Conservation (phyloP, 2,888 invertebrate species). For the Meiosimyza decipiens region DNA sequence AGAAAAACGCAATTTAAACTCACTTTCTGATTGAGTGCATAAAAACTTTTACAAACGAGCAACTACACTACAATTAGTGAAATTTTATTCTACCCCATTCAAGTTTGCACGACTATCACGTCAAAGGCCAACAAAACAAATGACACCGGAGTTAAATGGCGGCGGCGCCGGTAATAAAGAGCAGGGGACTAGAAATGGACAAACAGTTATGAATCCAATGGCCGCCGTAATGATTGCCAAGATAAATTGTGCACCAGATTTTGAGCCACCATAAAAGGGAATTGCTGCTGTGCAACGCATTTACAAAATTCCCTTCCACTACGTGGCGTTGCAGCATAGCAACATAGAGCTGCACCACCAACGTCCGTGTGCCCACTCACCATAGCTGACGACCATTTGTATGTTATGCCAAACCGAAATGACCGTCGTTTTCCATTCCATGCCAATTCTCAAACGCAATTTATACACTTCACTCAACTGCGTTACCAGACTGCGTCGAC, state of each 20-base stretch:
- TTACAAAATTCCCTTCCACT: slow-evolving; percentile 4
- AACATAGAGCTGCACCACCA: not conserved
- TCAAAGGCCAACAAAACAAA: slow-evolving; percentile 34
- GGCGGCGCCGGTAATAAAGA: slow-evolving; percentile 22
- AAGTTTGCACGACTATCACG: not conserved
- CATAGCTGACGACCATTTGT: not conserved
- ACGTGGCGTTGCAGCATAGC: not conserved
- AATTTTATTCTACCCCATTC: not conserved
- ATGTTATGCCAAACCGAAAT: not conserved
- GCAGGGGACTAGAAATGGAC: slow-evolving; percentile 12
- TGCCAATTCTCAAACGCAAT: slow-evolving; percentile 25
- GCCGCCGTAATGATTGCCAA: slow-evolving; percentile 29
- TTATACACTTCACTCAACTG: slow-evolving; percentile 34
- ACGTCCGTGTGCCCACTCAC: not conserved
- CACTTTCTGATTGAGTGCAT: no score
- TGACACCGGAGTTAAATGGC: slow-evolving; percentile 44
- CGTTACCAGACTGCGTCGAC: not conserved
- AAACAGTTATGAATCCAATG: slow-evolving; percentile 23
- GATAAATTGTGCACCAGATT: slow-evolving; percentile 25
- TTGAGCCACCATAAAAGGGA: slow-evolving; percentile 6
- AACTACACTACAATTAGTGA: not conserved
- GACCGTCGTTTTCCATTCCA: not conserved
- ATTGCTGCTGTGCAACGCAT: slow-evolving; percentile 14
- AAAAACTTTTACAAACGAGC: no score
- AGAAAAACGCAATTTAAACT: no score